These are phyloP conservation scores for Oryzias sinensis DNA, from an alignment of 2,797 vertebrate genomes.

Conservation along the genomic window DNA sequence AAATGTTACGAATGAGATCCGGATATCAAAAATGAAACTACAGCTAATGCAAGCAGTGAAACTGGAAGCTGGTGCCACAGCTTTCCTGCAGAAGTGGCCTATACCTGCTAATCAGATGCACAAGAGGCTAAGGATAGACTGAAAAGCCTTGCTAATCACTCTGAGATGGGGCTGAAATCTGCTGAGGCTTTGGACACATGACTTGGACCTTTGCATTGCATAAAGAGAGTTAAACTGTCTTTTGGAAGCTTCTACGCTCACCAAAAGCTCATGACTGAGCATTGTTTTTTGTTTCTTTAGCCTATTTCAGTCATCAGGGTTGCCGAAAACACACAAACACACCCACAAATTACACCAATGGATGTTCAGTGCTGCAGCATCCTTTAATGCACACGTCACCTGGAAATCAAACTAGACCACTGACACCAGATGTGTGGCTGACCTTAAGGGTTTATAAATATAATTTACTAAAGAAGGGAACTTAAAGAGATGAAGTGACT, in stretches of 20 bases:
- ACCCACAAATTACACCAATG: too few relatives aligned
- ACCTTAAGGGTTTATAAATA: too few relatives aligned
- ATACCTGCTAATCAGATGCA: slow-evolving; percentile 78
- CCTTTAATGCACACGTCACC: too few relatives aligned
- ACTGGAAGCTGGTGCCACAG: slow-evolving; percentile 52
- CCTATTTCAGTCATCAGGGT: too few relatives aligned
- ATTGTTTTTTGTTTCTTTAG: background rate
- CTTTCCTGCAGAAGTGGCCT: slow-evolving; percentile 52
- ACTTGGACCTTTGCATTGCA: slow-evolving; percentile 61
- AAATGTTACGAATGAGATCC: slow-evolving; percentile 20
- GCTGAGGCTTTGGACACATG: slow-evolving; percentile 77
- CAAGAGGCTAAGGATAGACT: slow-evolving; percentile 86
- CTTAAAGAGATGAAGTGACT: too few relatives aligned
- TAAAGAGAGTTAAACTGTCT: slow-evolving; percentile 64
- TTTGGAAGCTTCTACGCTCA: slow-evolving; percentile 36
- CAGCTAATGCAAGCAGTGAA: slow-evolving; percentile 29
- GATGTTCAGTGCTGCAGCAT: too few relatives aligned
- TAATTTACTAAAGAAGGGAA: too few relatives aligned
- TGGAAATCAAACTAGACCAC: too few relatives aligned
- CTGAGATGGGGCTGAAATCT: slow-evolving; percentile 81
- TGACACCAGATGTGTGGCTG: too few relatives aligned
- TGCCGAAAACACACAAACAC: too few relatives aligned
- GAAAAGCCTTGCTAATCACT: slow-evolving; percentile 87
- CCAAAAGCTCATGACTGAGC: slow-evolving; percentile 32
- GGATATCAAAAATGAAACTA: slow-evolving; percentile 34